Evolutionary conservation across 2,113 vertebrate genomes (phyloP).

Genomic region (Phodopus roborovskii): DNA sequence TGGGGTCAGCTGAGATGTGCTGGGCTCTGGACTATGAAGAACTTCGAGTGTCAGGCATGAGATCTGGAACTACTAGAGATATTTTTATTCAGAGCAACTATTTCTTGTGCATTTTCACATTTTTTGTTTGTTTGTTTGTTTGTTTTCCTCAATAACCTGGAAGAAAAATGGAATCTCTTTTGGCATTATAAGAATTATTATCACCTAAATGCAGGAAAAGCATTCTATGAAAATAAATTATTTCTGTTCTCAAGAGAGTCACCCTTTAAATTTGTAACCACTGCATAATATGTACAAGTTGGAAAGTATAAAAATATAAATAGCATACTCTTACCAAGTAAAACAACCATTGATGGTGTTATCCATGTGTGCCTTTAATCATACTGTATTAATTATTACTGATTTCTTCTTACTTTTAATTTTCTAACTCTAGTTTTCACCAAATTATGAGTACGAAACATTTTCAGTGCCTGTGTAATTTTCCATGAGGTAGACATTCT

Average conservation of each 20-base stretch:
- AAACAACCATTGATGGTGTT: not conserved
- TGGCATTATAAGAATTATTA: slow-evolving; percentile 15
- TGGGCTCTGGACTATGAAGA: not conserved
- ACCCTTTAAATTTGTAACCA: not conserved
- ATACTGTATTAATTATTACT: not conserved
- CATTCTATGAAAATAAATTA: slow-evolving; percentile 57
- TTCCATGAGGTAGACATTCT: not conserved
- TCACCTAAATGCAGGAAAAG: slow-evolving; percentile 3
- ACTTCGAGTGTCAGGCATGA: not conserved
- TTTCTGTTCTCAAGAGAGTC: slow-evolving; percentile 16
- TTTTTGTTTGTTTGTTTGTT: slow-evolving; percentile 31
- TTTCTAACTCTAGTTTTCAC: slow-evolving; percentile 44
- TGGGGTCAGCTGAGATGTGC: not conserved
- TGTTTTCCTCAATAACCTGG: not conserved
- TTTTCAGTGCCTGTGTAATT: slow-evolving; percentile 39
- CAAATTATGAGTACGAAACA: slow-evolving; percentile 23
- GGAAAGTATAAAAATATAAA: slow-evolving; percentile 1
- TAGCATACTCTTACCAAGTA: not conserved
- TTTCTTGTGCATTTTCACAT: not conserved
- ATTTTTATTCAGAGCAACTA: not conserved
- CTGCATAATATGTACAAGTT: slow-evolving; percentile 17
- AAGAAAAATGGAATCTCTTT: slow-evolving; percentile 13
- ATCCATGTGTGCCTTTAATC: slow-evolving; percentile 24
- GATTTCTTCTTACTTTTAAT: slow-evolving; percentile 21
- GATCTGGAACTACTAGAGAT: not conserved